phyloP scores from a whole-genome alignment of 2,113 vertebrate genomes.

The Eurystomus gularis region DNA sequence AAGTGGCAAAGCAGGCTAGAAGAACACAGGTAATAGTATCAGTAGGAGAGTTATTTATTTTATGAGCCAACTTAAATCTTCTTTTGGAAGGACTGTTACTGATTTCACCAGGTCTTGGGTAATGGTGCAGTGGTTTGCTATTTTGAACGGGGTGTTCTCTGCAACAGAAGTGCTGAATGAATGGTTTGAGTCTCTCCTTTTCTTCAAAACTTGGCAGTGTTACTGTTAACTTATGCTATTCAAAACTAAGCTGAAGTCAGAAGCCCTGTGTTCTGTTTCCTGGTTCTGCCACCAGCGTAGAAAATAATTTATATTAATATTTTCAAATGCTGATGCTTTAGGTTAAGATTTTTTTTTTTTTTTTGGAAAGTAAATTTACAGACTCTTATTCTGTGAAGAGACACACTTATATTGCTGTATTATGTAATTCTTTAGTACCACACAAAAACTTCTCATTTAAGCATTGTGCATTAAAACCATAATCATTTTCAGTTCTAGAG shows the following conservation, averaged over 20 bases:
- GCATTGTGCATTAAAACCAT: neutral
- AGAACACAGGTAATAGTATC: conserved; percentile 73
- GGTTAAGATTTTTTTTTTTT: too few species aligned
- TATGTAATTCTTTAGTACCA: neutral
- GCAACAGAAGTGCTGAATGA: neutral
- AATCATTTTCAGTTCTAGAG: neutral
- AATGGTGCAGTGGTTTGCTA: neutral
- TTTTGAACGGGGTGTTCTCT: neutral
- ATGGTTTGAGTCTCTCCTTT: neutral
- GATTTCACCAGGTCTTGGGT: neutral
- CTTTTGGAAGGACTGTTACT: neutral
- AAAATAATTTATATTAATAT: neutral
- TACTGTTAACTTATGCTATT: neutral
- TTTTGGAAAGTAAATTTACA: neutral
- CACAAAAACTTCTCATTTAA: neutral
- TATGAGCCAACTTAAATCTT: neutral
- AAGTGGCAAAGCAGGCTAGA: conserved; percentile 76
- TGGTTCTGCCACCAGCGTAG: neutral
- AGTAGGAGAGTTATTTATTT: neutral
- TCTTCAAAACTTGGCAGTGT: neutral
- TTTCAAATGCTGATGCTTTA: neutral
- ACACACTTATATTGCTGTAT: neutral
- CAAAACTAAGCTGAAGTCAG: neutral
- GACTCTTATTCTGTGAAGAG: neutral
- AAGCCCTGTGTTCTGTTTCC: neutral